Base-by-base conservation (phyloP, 2,888 invertebrate species). In the Heliconius ethilla region DNA sequence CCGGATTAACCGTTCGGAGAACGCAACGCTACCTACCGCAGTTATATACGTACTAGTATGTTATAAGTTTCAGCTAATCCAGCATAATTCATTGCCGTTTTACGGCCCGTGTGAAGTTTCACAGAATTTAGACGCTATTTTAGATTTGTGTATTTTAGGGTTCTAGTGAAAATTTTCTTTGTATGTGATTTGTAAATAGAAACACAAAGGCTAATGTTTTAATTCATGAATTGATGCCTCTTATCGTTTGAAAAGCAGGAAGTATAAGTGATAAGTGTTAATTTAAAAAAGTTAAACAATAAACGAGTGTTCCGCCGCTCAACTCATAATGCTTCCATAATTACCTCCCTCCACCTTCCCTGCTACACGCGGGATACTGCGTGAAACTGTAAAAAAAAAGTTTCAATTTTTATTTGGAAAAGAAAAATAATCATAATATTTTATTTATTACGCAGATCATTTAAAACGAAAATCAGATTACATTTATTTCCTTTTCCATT, bases 1-100 rank as follows among this genome's bases (percentile, higher is more conserved):
- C n/a, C n/a, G n/a, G n/a, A n/a, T n/a, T n/a, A n/a, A n/a, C n/a
- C n/a, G n/a, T n/a, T n/a, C n/a, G n/a, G 87, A 86, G 93, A 93
- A 93, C 86, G 89, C 86, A 82, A 78, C 82, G 83, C 88, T 91
- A 93, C 93, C 93, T 92, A 93, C 93, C 92, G 92, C 93, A 92
- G 90, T 86, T 89, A 88, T 87, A 86, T 51, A 51, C 51, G 51
- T 51, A 18, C 33, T 33, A 11, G 40, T 45, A 13, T 84, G 84
- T 84, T 85, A 89, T 91, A 90, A 89, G 87, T 91, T 90, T 88
- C 83, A 84, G 81, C 85, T 92, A 93, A 92, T 92, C 93, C 90
- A 86, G 82, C 86, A 90, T 90, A 90, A 90, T 90, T 89, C 89
- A 88, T 90, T 89, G 87, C 86, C 87, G 87, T 87, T 88, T 89